Evolutionary conservation across 2,888 invertebrate genomes (phyloP).

Genomic region (Thysanoteuthis rhombus): DNA sequence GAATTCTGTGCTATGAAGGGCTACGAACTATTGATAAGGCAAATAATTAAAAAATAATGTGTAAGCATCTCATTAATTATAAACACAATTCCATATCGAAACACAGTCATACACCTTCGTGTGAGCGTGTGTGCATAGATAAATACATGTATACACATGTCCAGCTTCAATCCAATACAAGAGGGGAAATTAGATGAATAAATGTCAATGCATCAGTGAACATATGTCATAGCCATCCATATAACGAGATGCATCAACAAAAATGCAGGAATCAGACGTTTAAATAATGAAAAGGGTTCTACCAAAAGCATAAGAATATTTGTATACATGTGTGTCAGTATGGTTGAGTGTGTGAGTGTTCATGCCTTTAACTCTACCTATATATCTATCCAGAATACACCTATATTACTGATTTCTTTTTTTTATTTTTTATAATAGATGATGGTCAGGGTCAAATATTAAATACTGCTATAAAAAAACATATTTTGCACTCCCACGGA

Average conservation of each 20-base stretch:
- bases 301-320: background rate
- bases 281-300: too few relatives aligned
- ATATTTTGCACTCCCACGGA: background rate
- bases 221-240: background rate
- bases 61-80: too few relatives aligned
- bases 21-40: too few relatives aligned
- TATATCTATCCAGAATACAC: background rate
- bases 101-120: background rate
- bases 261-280: too few relatives aligned
- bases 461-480: background rate
- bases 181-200: too few relatives aligned
- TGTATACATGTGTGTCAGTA: background rate
- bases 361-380: background rate
- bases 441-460: background rate
- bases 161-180: too few relatives aligned
- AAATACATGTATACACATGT: background rate
- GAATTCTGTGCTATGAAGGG: too few relatives aligned
- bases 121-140: background rate
- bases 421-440: background rate
- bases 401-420: background rate
- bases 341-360: too few relatives aligned
- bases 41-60: too few relatives aligned
- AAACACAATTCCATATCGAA: too few relatives aligned
- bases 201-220: background rate
- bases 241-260: too few relatives aligned